Percentiles rank a stretch among this genome's conserved stretches.
Conservation (phyloP, 2,888 invertebrate genomes). For the Alloscopus bannaensis region DNA sequence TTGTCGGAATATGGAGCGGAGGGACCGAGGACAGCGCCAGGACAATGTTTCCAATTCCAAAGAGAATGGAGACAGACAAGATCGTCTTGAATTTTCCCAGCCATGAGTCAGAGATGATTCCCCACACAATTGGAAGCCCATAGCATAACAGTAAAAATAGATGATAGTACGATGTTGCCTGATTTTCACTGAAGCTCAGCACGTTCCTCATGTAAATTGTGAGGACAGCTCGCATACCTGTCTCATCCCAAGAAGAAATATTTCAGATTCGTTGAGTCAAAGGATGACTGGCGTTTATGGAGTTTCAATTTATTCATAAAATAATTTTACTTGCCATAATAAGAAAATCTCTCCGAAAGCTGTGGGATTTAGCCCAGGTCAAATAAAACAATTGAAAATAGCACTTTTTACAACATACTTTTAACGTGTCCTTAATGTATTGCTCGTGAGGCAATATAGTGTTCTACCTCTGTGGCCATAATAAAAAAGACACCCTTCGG, state of each 20-base stretch:
- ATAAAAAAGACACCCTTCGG: conserved; percentile 68
- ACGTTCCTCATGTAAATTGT: conserved; percentile 90
- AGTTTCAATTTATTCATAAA: no score
- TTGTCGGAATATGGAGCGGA: conserved; percentile 64
- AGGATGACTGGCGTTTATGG: no score
- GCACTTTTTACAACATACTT: no score
- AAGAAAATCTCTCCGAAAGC: conserved; percentile 88
- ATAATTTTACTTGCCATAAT: no score
- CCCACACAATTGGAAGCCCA: conserved; percentile 92
- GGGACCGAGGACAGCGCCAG: conserved; percentile 64
- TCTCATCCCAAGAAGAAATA: no score
- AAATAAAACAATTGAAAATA: no score
- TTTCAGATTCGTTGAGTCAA: no score
- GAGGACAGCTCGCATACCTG: conserved; percentile 97
- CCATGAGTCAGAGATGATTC: conserved; percentile 94
- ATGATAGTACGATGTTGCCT: conserved; percentile 92
- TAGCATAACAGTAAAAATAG: conserved; percentile 92
- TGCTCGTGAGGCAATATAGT: no score
- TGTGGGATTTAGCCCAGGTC: no score
- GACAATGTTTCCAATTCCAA: conserved; percentile 66
- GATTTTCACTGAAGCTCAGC: conserved; percentile 83
- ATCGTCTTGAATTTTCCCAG: conserved; percentile 84
- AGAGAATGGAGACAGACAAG: conserved; percentile 65
- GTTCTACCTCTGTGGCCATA: conserved; percentile 68
- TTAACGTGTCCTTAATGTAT: no score